Percentiles rank a stretch among this genome's conserved stretches.
phyloP scores from a whole-genome alignment of 2,888 invertebrate species.

The Spicauda simplicius region DNA sequence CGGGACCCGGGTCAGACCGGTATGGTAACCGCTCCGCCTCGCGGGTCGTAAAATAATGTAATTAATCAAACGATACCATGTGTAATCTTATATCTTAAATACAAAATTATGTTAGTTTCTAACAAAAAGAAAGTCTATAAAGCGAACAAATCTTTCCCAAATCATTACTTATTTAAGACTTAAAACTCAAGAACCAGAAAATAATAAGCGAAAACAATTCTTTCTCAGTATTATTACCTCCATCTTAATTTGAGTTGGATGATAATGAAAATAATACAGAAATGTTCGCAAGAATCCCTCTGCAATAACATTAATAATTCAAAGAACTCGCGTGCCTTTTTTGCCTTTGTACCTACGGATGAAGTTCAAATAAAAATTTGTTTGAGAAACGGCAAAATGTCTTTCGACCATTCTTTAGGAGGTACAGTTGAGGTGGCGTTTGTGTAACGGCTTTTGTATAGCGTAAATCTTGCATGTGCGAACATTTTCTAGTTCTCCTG shows the following conservation, averaged over 20 bases:
- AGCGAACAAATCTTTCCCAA: conserved; percentile 4
- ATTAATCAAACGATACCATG: too few species aligned
- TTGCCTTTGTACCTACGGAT: conserved; percentile 44
- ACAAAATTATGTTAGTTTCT: too few species aligned
- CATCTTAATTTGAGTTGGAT: conserved; percentile 48
- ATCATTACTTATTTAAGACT: conserved; percentile 36
- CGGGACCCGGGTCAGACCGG: too few species aligned
- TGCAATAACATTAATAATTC: conserved; percentile 57
- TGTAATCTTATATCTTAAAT: too few species aligned
- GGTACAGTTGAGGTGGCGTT: conserved; percentile 15
- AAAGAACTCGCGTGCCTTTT: conserved; percentile 49
- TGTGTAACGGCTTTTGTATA: conserved; percentile 22
- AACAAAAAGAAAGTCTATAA: conserved; percentile 22
- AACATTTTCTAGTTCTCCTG: neutral
- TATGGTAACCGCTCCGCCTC: too few species aligned
- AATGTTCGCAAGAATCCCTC: conserved; percentile 48
- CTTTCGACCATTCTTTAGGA: conserved; percentile 32
- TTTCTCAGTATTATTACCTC: conserved; percentile 45
- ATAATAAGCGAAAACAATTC: conserved; percentile 37
- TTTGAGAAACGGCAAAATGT: conserved; percentile 48
- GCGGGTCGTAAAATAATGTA: too few species aligned
- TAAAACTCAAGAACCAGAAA: conserved; percentile 33
- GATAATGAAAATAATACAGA: conserved; percentile 51
- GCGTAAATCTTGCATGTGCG: conserved; percentile 3
- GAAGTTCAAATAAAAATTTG: conserved; percentile 49